Conservation (phyloP, 2,113 vertebrate species). For the Probosciger aterrimus region DNA sequence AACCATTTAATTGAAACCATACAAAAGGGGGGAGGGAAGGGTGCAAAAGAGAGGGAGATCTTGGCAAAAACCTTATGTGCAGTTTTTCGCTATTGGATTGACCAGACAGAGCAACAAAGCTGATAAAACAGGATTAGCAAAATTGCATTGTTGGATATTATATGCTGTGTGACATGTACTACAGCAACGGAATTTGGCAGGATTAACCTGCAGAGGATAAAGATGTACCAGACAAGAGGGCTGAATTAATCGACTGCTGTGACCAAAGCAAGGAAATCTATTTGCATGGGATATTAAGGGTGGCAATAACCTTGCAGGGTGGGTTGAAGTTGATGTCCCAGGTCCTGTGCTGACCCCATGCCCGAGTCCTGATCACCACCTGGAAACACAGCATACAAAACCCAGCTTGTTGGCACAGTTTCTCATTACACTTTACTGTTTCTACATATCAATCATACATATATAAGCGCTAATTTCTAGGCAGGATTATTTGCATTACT, state of each 20-base stretch:
- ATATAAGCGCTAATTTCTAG: not conserved
- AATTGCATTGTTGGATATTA: conserved; percentile 78
- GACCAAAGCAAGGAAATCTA: conserved; percentile 67
- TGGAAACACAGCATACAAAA: not conserved
- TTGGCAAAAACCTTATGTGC: conserved; percentile 70
- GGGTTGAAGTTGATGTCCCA: not conserved
- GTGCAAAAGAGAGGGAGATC: conserved; percentile 41
- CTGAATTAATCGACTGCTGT: conserved; percentile 78
- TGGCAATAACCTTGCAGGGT: conserved; percentile 20
- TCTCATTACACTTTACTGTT: not conserved
- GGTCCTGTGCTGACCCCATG: not conserved
- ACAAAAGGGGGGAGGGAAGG: not conserved
- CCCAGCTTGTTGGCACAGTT: accelerated
- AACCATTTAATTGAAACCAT: conserved; percentile 79
- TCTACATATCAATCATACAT: not conserved
- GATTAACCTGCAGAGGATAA: conserved; percentile 79
- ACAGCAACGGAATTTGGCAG: conserved; percentile 79
- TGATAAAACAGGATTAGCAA: conserved; percentile 83
- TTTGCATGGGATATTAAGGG: conserved; percentile 68
- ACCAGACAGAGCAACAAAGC: conserved; percentile 82
- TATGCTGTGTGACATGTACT: conserved; percentile 77
- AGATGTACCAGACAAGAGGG: conserved; percentile 75
- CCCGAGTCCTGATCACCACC: accelerated
- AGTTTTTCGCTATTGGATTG: conserved; percentile 76
- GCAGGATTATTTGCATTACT: not conserved